Evolutionary conservation across 2,888 invertebrate species (phyloP), one percentile per base, ranked within the genome.

Genomic region (Muschampia staudingeri): DNA sequence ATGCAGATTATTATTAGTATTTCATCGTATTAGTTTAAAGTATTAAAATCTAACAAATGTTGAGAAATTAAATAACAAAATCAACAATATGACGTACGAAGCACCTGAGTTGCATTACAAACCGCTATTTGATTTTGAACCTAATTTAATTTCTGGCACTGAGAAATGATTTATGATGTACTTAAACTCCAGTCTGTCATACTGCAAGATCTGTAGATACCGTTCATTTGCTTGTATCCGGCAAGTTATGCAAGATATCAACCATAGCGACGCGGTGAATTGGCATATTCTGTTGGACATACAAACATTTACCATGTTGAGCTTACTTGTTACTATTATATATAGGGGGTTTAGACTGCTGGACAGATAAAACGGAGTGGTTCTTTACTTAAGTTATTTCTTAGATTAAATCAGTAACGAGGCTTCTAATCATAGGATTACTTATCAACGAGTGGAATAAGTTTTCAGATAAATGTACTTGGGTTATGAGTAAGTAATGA

Each of bases 181-280:
- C 71, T 76, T 81, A 81, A 81, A 76, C 81, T 76, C 71, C 81
- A 81, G 81, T 71, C 81, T 81, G 81, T 81, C 81, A 81, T 76
- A 71, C 71, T 61, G 61, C 76, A 81, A 81, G 81, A 81, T 77
- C 71, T 76, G 81, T 81, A 81, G 81, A 81, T 81, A 81, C 76
- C 71, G 81, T 81, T 77, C 44, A 81, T 81, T 81, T 81, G 78
- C 78, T 71, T 52, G 76, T 72, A 81, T 81, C 81, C 81, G 81
- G 81, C 81, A 81, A 44, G 44, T 81, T 81, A 81, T 72, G 81
- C 76, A 81, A 81, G 76, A 77, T 71, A 81, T 81, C 76, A 80
- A 80, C 67, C 71, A 81, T 65, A 44, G 81, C 65, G 76, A 52
- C 71, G 76, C 76, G 30, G 81, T 81, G 81, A 81, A 81, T 77